Percentiles rank a stretch among this genome's conserved stretches.
These are phyloP conservation scores for Hephaestus fuliginosus DNA, from an alignment of 2,797 vertebrate genomes.

Conservation along the genomic window DNA sequence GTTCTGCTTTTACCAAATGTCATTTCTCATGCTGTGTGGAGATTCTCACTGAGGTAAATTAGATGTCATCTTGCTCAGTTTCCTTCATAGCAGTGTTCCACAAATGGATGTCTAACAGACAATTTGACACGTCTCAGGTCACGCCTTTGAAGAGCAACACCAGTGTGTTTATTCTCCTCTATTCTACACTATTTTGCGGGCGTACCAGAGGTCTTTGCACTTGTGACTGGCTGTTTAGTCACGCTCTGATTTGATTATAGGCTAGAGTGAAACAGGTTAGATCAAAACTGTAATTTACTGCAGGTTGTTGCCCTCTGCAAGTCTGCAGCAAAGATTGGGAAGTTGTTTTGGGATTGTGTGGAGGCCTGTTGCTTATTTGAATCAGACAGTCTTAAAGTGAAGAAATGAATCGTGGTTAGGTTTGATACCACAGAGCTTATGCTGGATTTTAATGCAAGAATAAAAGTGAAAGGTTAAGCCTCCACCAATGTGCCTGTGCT, in stretches of 20 bases:
- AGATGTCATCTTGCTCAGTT: background rate
- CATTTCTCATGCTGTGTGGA: background rate
- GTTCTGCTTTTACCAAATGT: background rate
- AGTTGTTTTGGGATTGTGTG: background rate
- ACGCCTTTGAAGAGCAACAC: background rate
- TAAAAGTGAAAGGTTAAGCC: background rate
- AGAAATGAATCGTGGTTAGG: background rate
- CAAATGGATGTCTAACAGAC: background rate
- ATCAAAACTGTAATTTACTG: slow-evolving; percentile 23
- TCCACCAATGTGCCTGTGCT: background rate
- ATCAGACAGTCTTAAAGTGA: background rate
- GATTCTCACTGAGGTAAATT: background rate
- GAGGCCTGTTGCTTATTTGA: background rate
- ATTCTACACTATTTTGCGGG: background rate
- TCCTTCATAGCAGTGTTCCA: background rate
- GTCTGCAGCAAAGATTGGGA: background rate
- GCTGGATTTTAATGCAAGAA: background rate
- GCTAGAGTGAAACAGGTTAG: slow-evolving; percentile 2
- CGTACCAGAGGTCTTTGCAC: background rate
- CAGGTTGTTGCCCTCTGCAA: background rate
- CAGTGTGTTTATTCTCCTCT: background rate
- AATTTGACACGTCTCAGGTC: background rate
- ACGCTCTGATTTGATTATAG: slow-evolving; percentile 8
- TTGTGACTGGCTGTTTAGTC: background rate
- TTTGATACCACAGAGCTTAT: background rate